These are phyloP conservation scores for Brachionus calyciflorus DNA, from an alignment of 1,140 invertebrate genomes.

Conservation along the genomic window DNA sequence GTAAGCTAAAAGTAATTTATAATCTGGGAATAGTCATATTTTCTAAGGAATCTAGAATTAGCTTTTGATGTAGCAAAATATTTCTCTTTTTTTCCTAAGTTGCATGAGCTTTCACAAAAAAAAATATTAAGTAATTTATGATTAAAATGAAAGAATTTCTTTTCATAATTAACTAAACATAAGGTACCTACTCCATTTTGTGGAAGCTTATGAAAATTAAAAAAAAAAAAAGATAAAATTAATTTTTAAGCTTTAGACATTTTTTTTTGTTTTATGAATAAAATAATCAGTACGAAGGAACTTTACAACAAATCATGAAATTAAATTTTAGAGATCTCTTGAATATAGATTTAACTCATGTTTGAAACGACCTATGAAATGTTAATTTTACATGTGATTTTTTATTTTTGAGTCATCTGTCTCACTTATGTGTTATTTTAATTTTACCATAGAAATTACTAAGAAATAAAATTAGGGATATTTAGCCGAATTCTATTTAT, in stretches of 20 bases:
- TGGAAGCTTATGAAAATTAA: background rate
- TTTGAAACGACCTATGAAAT: too few relatives aligned
- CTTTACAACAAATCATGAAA: too few relatives aligned
- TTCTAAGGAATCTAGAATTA: background rate
- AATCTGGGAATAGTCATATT: background rate
- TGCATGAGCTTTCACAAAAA: slow-evolving; percentile 28
- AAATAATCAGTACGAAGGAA: too few relatives aligned
- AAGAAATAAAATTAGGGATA: too few relatives aligned
- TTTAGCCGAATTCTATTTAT: too few relatives aligned
- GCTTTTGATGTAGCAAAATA: background rate
- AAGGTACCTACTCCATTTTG: background rate
- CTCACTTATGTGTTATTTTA: too few relatives aligned
- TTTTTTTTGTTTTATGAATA: too few relatives aligned
- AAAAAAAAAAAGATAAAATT: slow-evolving; percentile 22
- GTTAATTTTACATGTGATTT: too few relatives aligned
- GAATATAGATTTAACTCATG: too few relatives aligned
- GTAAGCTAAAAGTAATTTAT: background rate
- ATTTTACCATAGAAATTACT: too few relatives aligned
- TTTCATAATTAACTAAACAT: slow-evolving; percentile 38
- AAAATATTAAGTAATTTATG: slow-evolving; percentile 37
- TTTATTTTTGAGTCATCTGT: too few relatives aligned
- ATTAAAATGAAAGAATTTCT: background rate
- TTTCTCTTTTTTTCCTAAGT: background rate
- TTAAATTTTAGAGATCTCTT: too few relatives aligned
- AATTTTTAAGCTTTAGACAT: background rate